phyloP scores from a whole-genome alignment of 2,797 vertebrate genomes.

The Lophius americanus region DNA sequence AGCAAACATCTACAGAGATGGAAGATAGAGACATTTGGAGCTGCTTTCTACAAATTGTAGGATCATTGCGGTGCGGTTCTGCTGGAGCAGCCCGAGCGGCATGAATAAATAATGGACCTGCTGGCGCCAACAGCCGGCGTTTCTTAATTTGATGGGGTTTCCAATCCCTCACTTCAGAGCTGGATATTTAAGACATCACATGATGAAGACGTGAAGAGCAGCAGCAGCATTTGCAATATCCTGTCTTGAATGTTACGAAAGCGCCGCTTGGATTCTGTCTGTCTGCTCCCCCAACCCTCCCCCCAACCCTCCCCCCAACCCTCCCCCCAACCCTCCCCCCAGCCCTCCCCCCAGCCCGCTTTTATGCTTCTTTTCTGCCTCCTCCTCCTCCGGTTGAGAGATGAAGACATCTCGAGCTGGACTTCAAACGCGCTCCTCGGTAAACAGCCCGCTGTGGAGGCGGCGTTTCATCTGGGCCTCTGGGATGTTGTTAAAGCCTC shows the following conservation, averaged over 20 bases:
- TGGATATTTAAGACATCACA: constrained; percentile 48
- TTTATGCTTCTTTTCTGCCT: constrained; percentile 47
- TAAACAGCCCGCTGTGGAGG: constrained; percentile 93
- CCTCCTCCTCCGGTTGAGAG: constrained; percentile 87
- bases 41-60: constrained; percentile 39
- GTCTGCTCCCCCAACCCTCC: constrained; percentile 5
- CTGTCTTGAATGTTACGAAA: constrained; percentile 61
- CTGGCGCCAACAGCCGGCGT: constrained; percentile 69
- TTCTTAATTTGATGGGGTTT: constrained; percentile 69
- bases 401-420: constrained; percentile 97
- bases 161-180: constrained; percentile 43
- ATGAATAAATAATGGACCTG: constrained; percentile 79
- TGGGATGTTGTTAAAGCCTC: constrained; percentile 97
- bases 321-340: not conserved
- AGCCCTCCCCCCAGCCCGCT: not conserved
- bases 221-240: constrained; percentile 47
- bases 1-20: constrained; percentile 30
- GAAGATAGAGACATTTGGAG: constrained; percentile 26
- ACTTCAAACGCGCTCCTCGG: constrained; percentile 96
- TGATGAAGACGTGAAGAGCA: constrained; percentile 56
- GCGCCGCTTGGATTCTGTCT: constrained; percentile 43
- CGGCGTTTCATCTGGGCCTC: constrained; percentile 96
- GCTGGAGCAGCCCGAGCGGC: constrained; percentile 48
- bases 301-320: not conserved
- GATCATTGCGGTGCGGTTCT: constrained; percentile 45